phyloP scores from a whole-genome alignment of 2,113 vertebrate genomes.

The Lepisosteus osseus region DNA sequence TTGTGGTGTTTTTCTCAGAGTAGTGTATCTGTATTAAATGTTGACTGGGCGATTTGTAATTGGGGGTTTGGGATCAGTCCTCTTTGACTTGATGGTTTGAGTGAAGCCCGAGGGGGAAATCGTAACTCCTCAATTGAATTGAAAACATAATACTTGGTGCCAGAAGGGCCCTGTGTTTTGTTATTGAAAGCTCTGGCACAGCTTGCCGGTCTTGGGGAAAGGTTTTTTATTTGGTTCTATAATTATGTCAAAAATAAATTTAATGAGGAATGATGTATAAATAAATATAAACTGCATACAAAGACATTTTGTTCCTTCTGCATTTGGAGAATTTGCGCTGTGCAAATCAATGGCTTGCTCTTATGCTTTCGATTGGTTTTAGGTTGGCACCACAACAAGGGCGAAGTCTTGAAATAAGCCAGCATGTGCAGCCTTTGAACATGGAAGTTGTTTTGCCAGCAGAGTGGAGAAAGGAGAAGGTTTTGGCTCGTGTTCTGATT shows the following conservation, averaged over 20 bases:
- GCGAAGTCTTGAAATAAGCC: neutral
- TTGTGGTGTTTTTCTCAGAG: no score
- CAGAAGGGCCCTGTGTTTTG: constrained; percentile 40
- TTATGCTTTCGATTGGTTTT: constrained; percentile 26
- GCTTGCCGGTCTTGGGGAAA: constrained; percentile 31
- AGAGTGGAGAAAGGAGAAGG: no score
- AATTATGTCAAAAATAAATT: constrained; percentile 66
- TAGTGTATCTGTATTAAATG: neutral
- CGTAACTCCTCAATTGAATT: constrained; percentile 27
- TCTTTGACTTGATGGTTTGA: neutral
- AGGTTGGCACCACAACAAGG: constrained; percentile 16
- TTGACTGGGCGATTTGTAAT: constrained; percentile 6
- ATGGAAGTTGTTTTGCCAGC: neutral
- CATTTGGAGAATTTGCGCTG: neutral
- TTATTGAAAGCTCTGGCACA: constrained; percentile 32
- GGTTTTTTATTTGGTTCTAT: constrained; percentile 52
- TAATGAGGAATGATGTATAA: constrained; percentile 57
- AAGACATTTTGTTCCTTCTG: constrained; percentile 31
- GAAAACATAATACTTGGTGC: constrained; percentile 34
- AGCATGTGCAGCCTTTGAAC: constrained; percentile 11
- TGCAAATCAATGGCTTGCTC: constrained; percentile 21
- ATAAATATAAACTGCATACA: constrained; percentile 47
- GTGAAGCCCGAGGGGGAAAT: neutral
- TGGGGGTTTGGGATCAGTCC: neutral
- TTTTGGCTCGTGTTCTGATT: no score